Evolutionary conservation across 2,113 vertebrate genomes (phyloP), one percentile per base, ranked within the genome.

Genomic region (Varanus komodoensis): DNA sequence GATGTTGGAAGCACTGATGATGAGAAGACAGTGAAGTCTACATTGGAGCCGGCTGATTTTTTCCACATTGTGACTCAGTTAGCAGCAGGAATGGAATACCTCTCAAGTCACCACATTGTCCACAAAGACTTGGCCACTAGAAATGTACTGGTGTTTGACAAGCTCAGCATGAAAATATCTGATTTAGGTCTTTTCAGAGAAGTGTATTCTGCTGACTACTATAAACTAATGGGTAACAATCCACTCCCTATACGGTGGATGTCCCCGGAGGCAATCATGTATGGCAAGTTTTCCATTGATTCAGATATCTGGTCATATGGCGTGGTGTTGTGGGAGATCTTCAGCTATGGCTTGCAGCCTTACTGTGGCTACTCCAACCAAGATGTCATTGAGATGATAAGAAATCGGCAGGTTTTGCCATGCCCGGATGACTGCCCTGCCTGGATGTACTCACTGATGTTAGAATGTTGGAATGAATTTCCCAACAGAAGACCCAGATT

Each of bases 251-350:
- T 99, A 69, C 98, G 99, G 23, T 99, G 99, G 99, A 99, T 99
- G 99, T 98, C 99, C 6, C 98, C 99, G 0, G 99, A 99, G 93
- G 99, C 99, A 15, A 97, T 99, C n/a, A 96, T 97, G 93, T 99
- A 98, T 3, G 98, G 99, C 74, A 99, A 99, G 93, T 98, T 99
- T 94, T 98, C 98, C 79, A 97, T 98, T 2, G 99, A 99, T 96
- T 99, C 99, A 0, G 99, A 99, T 96, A 98, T 99, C 95, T 99
- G 99, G 99, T 98, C 99, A 12, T 99, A 98, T 0, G 99, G 99
- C 0, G 98, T 99, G 89, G 96, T 99, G 78, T 92, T 99, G 54
- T 99, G 99, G 99, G 99, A 99, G 97, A 98, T 99, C 83, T 99
- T 99, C 95, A 99, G 99, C 96, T 99, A 99, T 1, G 99, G 99